phyloP scores from a whole-genome alignment of 2,888 invertebrate genomes.

The Aspidiotus destructor region DNA sequence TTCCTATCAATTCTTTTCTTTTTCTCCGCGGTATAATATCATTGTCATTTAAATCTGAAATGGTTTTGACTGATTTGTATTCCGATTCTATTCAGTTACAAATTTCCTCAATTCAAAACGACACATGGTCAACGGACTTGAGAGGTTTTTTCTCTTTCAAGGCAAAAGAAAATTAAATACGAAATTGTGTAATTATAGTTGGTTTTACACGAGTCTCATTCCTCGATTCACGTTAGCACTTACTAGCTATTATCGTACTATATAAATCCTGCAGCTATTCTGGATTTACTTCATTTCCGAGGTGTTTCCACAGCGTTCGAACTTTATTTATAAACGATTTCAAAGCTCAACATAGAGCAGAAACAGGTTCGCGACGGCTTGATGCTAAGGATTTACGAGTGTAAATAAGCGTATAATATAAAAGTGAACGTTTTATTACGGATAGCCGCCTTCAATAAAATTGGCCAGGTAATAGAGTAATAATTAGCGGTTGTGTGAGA shows the following conservation, averaged over 20 bases:
- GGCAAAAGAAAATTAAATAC: neutral
- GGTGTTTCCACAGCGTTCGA: neutral
- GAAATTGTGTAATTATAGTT: neutral
- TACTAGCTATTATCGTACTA: no score
- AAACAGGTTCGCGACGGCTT: neutral
- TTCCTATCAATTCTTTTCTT: no score
- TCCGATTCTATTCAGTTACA: no score
- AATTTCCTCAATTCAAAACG: no score
- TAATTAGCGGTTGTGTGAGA: neutral
- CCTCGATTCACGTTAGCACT: neutral
- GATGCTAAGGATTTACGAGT: constrained; percentile 2
- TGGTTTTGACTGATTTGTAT: no score
- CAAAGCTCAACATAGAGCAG: neutral
- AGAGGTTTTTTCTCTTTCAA: neutral
- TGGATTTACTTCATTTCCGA: neutral
- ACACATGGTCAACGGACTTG: neutral
- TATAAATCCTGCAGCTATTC: neutral
- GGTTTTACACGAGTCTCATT: neutral
- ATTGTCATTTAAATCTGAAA: no score
- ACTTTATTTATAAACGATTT: neutral
- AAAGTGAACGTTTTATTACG: constrained; percentile 3
- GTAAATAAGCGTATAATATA: constrained; percentile 4
- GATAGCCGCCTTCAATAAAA: constrained; percentile 2
- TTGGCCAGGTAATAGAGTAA: constrained; percentile 4
- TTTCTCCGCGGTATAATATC: no score